These are phyloP conservation scores for Petaurus breviceps DNA, from an alignment of 2,113 vertebrate species.

Conservation along the genomic window DNA sequence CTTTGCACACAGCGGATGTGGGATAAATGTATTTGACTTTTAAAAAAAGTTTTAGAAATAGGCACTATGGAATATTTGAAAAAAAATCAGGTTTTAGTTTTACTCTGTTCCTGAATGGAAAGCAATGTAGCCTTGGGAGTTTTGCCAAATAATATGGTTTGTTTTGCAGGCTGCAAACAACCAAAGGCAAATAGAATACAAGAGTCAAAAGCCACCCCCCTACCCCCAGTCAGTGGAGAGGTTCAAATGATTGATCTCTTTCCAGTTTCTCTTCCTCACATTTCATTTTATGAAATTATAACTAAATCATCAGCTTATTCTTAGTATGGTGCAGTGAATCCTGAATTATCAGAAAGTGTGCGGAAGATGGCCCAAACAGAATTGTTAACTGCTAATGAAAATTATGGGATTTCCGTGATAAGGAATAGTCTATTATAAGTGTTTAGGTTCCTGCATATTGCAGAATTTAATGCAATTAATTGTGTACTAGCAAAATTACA, in stretches of 20 bases:
- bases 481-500: slow-evolving; percentile 49
- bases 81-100: not conserved
- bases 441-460: slow-evolving; percentile 60
- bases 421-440: slow-evolving; percentile 58
- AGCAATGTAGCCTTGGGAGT: slow-evolving; percentile 12
- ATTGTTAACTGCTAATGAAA: slow-evolving; percentile 66
- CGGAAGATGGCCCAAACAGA: slow-evolving; percentile 59
- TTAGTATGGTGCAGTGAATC: slow-evolving; percentile 52
- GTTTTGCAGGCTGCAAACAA: slow-evolving; percentile 42
- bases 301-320: slow-evolving; percentile 60
- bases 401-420: slow-evolving; percentile 57
- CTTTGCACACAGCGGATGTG: not conserved
- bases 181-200: slow-evolving; percentile 40
- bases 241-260: slow-evolving; percentile 33
- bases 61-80: slow-evolving; percentile 15
- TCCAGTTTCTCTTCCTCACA: slow-evolving; percentile 37
- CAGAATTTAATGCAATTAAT: slow-evolving; percentile 65
- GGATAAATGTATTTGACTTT: slow-evolving; percentile 8
- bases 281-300: slow-evolving; percentile 53
- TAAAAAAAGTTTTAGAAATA: slow-evolving; percentile 42
- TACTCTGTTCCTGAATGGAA: slow-evolving; percentile 18
- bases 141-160: slow-evolving; percentile 40
- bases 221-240: not conserved
- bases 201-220: not conserved
- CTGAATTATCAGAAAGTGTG: slow-evolving; percentile 19